phyloP scores from a whole-genome alignment of 2,888 invertebrate species.

The Miltochrista miniata region DNA sequence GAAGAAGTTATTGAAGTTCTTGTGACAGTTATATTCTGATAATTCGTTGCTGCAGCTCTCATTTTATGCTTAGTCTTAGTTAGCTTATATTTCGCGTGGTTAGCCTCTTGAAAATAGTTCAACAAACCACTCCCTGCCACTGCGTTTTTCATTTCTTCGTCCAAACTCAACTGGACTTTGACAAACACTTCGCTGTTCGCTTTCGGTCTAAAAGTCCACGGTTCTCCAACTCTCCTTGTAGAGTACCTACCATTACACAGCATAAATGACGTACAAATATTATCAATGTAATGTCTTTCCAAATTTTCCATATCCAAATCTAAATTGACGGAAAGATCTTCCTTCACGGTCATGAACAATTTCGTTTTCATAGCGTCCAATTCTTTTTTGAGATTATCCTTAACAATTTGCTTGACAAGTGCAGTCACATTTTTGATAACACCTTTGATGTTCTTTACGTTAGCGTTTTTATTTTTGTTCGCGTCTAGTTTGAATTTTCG shows the following conservation, averaged over 20 bases:
- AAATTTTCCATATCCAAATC: conserved; percentile 54
- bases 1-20: not conserved
- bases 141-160: conserved; percentile 39
- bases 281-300: conserved; percentile 33
- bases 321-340: conserved; percentile 55
- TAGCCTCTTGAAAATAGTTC: not conserved
- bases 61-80: not conserved
- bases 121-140: conserved; percentile 11
- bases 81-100: not conserved
- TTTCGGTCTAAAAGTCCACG: not conserved
- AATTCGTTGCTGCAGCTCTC: not conserved
- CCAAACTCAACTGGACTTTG: conserved; percentile 48
- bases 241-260: conserved; percentile 50
- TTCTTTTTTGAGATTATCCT: conserved; percentile 29
- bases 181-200: conserved; percentile 44
- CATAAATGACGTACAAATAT: conserved; percentile 53
- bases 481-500: conserved; percentile 42
- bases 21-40: not conserved
- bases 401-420: conserved; percentile 31
- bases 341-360: conserved; percentile 33
- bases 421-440: conserved; percentile 40
- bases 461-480: conserved; percentile 38
- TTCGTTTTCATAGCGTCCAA: conserved; percentile 30
- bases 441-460: conserved; percentile 41
- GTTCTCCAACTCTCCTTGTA: conserved; percentile 13